Base-by-base conservation (phyloP, 2,888 invertebrate genomes). In the Galeopsomyia nigrocyanea region DNA sequence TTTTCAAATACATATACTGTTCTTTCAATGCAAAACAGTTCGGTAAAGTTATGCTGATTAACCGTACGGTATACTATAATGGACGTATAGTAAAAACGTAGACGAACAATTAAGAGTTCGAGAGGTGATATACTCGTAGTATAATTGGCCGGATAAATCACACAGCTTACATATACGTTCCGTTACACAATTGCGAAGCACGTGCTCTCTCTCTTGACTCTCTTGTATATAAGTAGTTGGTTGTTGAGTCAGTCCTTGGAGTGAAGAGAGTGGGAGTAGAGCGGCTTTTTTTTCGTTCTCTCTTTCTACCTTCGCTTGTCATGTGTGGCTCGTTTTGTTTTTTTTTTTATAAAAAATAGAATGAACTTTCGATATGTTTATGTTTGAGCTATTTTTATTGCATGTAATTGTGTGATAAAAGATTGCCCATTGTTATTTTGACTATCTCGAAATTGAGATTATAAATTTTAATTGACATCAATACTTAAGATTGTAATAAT, bases 141-240 rank as follows among this genome's bases (percentile, higher is more conserved):
- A 5, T 56, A 68, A 71, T 71, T 68, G 56, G 49, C 47, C 61
- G 58, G 65, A 71, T 75, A 66, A 71, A 75, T 75, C 66, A 63
- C 56, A 1, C 55, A 6, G 64, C 17, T 13, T 39, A 17, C 10
- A 7, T 61, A 10, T 26, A 14, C 7, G 21, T 58, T 50, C 31
- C 50, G 51, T 71, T 71, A 53, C 62, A 71, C 62, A 68, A 71
- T 17, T 53, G 13, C 53, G 71, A 66, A 53, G 57, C 64, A 47
- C 68, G 57, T 66, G 68, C 65, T 31, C 22, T n/a, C n/a, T n/a
- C n/a, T n/a, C n/a, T n/a, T n/a, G 10, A 14, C 49, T 56, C 39
- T 67, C 46, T 67, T 67, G 13, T 58, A 58, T 58, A 3, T 10
- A 10, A 5, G 39, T 39, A 10, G 39, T 39, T 39, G 10, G 10